phyloP scores from a whole-genome alignment of 1,140 invertebrate species.

The Orius insidiosus region DNA sequence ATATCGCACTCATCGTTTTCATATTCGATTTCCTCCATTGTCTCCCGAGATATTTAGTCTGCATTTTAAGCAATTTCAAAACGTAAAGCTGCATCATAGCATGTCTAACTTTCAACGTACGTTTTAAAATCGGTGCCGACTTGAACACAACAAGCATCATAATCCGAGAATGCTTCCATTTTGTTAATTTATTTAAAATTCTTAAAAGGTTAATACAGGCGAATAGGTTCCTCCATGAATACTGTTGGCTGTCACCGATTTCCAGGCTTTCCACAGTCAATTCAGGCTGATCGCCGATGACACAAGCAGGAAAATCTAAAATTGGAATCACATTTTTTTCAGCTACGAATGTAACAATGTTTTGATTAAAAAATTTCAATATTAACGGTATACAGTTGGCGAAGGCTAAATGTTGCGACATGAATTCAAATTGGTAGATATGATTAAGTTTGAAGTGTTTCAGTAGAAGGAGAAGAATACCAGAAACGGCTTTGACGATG shows the following conservation, averaged over 20 bases:
- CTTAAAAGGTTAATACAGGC: slow-evolving; percentile 93
- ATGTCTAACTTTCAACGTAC: slow-evolving; percentile 87
- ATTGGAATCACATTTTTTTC: slow-evolving; percentile 90
- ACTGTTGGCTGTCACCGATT: slow-evolving; percentile 69
- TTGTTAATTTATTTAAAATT: slow-evolving; percentile 96
- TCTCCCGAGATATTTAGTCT: slow-evolving; percentile 95
- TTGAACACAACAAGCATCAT: slow-evolving; percentile 99
- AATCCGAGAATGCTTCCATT: slow-evolving; percentile 98
- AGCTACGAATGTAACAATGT: slow-evolving; percentile 87
- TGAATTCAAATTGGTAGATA: slow-evolving; percentile 98
- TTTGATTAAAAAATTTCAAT: slow-evolving; percentile 98
- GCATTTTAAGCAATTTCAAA: slow-evolving; percentile 96
- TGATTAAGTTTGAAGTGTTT: slow-evolving; percentile 99
- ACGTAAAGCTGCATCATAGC: slow-evolving; percentile 98
- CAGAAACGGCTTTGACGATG: slow-evolving; percentile 94
- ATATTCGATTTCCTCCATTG: slow-evolving; percentile 99
- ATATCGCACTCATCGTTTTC: slow-evolving; percentile 99
- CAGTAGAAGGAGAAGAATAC: slow-evolving; percentile 76
- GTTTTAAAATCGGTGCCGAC: slow-evolving; percentile 93
- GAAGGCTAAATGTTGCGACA: slow-evolving; percentile 97
- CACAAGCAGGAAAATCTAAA: slow-evolving; percentile 89
- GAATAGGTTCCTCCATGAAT: slow-evolving; percentile 96
- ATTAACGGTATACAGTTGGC: slow-evolving; percentile 98
- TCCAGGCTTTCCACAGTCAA: slow-evolving; percentile 84
- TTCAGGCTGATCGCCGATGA: slow-evolving; percentile 90